These are phyloP conservation scores for Rhinolophus sinicus DNA, from an alignment of 2,113 vertebrate genomes.

Conservation along the genomic window DNA sequence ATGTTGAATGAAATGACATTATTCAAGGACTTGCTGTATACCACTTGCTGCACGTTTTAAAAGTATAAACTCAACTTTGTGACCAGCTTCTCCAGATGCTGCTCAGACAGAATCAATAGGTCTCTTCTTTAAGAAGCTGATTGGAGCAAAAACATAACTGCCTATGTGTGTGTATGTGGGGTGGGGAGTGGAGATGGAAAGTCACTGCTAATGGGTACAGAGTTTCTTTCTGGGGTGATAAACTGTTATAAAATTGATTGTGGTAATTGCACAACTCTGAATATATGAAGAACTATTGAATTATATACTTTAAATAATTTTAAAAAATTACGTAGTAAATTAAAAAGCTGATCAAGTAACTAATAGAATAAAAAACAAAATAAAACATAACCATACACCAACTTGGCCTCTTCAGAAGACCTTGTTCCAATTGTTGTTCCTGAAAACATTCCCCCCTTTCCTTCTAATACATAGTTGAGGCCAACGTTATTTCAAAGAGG, in stretches of 20 bases:
- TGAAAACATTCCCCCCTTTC: slow-evolving; percentile 21
- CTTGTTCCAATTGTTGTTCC: neutral
- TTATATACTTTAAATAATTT: slow-evolving; percentile 17
- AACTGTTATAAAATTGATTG: slow-evolving; percentile 28
- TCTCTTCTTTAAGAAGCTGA: slow-evolving; percentile 10
- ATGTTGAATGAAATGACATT: neutral
- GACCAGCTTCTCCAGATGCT: neutral
- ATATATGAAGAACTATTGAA: neutral
- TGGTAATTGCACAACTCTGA: slow-evolving; percentile 6
- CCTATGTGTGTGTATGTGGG: neutral
- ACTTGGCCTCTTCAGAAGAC: neutral
- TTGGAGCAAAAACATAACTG: neutral
- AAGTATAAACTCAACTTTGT: neutral
- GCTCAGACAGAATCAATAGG: neutral
- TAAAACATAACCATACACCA: neutral
- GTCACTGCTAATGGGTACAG: neutral
- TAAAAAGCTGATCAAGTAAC: slow-evolving; percentile 22
- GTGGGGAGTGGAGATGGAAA: neutral
- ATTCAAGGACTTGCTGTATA: neutral
- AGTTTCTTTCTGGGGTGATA: neutral
- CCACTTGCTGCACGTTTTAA: neutral
- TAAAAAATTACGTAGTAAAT: slow-evolving; percentile 30
- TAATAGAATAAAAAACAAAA: slow-evolving; percentile 36
- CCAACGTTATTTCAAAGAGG: neutral
- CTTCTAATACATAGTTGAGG: neutral